Percentiles rank a stretch among this genome's conserved stretches.
Evolutionary conservation across 2,113 vertebrate genomes (phyloP).

Genomic region (Bostrychus sinensis): DNA sequence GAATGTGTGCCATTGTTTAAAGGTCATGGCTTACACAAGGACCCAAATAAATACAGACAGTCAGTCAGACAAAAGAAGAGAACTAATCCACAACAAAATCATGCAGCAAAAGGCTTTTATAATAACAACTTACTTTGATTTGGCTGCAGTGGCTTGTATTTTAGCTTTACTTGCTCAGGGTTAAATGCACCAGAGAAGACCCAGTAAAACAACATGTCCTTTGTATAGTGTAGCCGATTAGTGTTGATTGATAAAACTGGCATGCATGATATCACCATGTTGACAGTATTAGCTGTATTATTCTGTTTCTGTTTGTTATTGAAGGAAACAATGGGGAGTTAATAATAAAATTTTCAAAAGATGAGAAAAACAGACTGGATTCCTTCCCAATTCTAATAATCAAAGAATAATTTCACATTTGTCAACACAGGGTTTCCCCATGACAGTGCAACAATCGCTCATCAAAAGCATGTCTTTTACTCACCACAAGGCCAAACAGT

Average conservation of each 20-base stretch:
- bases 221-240: no score
- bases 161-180: no score
- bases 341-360: constrained; percentile 37
- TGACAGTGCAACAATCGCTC: constrained; percentile 16
- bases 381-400: constrained; percentile 13
- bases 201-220: no score
- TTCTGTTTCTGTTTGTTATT: constrained; percentile 3
- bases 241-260: neutral
- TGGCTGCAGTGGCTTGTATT: no score
- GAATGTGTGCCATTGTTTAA: no score
- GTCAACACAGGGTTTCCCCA: constrained; percentile 8
- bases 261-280: neutral
- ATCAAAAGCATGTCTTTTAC: constrained; percentile 39
- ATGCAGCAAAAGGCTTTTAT: no score
- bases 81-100: no score
- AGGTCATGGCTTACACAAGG: no score
- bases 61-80: no score
- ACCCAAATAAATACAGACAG: no score
- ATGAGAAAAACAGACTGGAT: constrained; percentile 19
- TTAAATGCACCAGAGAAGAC: no score
- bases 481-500: constrained; percentile 40
- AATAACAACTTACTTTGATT: no score
- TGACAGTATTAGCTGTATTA: neutral
- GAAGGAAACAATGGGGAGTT: constrained; percentile 25
- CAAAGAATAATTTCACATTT: constrained; percentile 26